Evolutionary conservation across 2,797 vertebrate genomes (phyloP), one percentile per base, ranked within the genome.

Genomic region (Heterohyrax brucei): DNA sequence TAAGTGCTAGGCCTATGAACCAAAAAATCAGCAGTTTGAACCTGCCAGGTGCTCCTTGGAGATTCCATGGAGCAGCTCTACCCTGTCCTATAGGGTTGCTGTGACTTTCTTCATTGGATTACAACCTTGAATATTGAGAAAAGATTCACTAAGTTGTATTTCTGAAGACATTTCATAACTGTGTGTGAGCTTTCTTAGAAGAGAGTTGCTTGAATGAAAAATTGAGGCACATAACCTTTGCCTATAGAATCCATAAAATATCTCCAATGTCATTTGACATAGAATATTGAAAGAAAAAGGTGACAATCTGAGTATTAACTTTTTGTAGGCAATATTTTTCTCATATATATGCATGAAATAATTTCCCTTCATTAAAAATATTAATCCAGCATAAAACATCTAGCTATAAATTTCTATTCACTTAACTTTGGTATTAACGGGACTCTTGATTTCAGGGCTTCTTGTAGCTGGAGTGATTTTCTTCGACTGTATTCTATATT

Each of bases 281-380:
- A 76, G 7, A 77, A 84, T 14, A 53, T 46, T 76, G 7, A 77
- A 84, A 77, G 56, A 44, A 24, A 61, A 68, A 85, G 5, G 3
- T n/a, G 28, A 85, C 53, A 56, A 77, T 44, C 10, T 84, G 81
- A 77, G 3, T 85, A 86, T 46, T 78, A 30, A 53, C 44, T 12
- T 2, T 3, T 84, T 66, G 3, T 14, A 64, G 12, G 4, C 33
- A 84, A 64, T 9, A 30, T 61, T 94, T 94, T 62, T 44, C 24
- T 84, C 50, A 30, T 70, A 24, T 61, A 62, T 53, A n/a, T 53
- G 22, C n/a, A 56, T 90, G 21, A 84, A 86, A 61, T 84, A 61
- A 39, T 84, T 68, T 83, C 68, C 22, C 50, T 59, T 89, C 61
- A 70, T 33, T 85, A 64, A 94, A 80, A 79, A 46, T 79, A 66